Evolutionary conservation across 2,888 invertebrate species (phyloP).

Genomic region (Sarcophaga rosellei): DNA sequence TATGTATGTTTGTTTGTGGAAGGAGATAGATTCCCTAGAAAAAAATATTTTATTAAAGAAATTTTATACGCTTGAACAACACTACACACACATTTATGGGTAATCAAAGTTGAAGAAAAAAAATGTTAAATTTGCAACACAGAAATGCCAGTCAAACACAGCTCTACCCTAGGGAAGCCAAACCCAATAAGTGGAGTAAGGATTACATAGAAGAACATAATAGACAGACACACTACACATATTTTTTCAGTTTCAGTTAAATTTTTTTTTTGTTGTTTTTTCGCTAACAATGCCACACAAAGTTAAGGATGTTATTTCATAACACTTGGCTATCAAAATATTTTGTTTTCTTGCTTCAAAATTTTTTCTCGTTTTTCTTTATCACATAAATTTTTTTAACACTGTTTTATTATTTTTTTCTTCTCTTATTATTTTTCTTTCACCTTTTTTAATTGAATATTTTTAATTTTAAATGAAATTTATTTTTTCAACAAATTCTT

Average conservation of each 20-base stretch:
- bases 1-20: too few species aligned
- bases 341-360: conserved; percentile 5
- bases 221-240: background rate
- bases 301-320: conserved; percentile 66
- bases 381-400: too few species aligned
- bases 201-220: conserved; percentile 20
- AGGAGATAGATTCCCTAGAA: background rate
- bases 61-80: conserved; percentile 7
- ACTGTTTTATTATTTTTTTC: too few species aligned
- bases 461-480: conserved; percentile 10
- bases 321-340: conserved; percentile 55
- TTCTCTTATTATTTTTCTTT: background rate
- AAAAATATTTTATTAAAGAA: conserved; percentile 31
- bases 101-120: too few species aligned
- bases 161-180: background rate
- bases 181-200: conserved; percentile 30
- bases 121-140: background rate
- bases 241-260: background rate
- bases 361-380: conserved; percentile 5
- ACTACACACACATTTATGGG: background rate
- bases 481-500: conserved; percentile 7
- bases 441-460: background rate
- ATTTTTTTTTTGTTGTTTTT: conserved; percentile 20
- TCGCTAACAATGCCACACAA: conserved; percentile 41
- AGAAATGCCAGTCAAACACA: background rate